These are phyloP conservation scores for Germaria angustata DNA, from an alignment of 2,888 invertebrate genomes.

Conservation along the genomic window DNA sequence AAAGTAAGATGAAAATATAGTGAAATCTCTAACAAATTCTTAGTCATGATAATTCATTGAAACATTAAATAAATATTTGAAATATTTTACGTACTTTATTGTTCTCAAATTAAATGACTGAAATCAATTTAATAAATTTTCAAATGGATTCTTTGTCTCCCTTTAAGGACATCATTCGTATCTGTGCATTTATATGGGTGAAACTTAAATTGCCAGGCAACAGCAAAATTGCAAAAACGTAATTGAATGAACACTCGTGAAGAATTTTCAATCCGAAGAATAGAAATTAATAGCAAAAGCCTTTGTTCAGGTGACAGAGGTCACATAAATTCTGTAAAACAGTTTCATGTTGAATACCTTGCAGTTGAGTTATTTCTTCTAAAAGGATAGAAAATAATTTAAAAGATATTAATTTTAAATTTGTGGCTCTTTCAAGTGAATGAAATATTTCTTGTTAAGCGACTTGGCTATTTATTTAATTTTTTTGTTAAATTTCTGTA, in stretches of 20 bases:
- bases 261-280: background rate
- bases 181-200: background rate
- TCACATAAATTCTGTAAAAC: background rate
- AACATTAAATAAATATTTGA: constrained; percentile 1
- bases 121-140: constrained; percentile 7
- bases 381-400: too few relatives aligned
- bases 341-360: too few relatives aligned
- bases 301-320: constrained; percentile 8
- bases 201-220: background rate
- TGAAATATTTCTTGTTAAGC: too few relatives aligned
- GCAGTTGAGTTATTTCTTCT: too few relatives aligned
- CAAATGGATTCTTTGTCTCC: background rate
- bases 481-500: background rate
- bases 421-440: too few relatives aligned
- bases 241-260: background rate
- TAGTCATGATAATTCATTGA: background rate
- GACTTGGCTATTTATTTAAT: too few relatives aligned
- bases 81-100: background rate
- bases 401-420: too few relatives aligned
- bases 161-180: background rate
- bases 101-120: background rate
- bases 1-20: background rate
- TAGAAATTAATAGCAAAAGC: constrained; percentile 6
- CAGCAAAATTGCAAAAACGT: background rate
- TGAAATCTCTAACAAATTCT: background rate